Conservation (phyloP, 2,888 invertebrate species). For the Amiota mariae region DNA sequence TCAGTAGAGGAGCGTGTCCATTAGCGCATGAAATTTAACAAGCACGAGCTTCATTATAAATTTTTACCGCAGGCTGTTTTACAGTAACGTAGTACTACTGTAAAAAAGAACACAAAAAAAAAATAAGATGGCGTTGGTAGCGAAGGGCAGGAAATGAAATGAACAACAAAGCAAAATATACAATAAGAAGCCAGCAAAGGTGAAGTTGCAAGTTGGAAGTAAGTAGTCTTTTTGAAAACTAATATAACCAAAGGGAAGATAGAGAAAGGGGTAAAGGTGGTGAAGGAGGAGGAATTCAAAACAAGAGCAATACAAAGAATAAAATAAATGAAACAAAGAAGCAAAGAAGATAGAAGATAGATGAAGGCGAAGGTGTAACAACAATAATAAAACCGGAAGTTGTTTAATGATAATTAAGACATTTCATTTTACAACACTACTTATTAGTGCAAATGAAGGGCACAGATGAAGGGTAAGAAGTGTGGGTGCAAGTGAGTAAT, state of each 20-base stretch:
- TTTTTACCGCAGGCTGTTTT: constrained; percentile 18
- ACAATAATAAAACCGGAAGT: constrained; percentile 12
- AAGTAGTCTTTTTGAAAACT: too few species aligned
- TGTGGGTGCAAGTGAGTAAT: not conserved
- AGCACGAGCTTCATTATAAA: constrained; percentile 23
- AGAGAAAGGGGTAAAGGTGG: too few species aligned
- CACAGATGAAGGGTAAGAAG: not conserved
- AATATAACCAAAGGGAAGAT: too few species aligned
- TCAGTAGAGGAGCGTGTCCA: constrained; percentile 9
- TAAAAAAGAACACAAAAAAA: not conserved
- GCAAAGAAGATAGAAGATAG: not conserved
- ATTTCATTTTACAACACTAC: constrained; percentile 4
- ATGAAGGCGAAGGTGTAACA: constrained; percentile 13
- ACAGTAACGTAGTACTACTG: not conserved
- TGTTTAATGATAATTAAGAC: constrained; percentile 24
- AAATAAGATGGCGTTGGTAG: not conserved
- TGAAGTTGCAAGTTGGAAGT: too few species aligned
- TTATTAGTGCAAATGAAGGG: not conserved
- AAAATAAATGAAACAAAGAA: not conserved
- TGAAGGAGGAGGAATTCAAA: too few species aligned
- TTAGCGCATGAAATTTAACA: constrained; percentile 25
- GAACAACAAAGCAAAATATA: too few species aligned
- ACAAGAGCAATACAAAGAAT: too few species aligned
- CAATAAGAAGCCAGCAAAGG: too few species aligned
- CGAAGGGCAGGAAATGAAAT: not conserved